Base-by-base conservation (phyloP, 1,140 invertebrate species). In the Dufourea novaeangliae region DNA sequence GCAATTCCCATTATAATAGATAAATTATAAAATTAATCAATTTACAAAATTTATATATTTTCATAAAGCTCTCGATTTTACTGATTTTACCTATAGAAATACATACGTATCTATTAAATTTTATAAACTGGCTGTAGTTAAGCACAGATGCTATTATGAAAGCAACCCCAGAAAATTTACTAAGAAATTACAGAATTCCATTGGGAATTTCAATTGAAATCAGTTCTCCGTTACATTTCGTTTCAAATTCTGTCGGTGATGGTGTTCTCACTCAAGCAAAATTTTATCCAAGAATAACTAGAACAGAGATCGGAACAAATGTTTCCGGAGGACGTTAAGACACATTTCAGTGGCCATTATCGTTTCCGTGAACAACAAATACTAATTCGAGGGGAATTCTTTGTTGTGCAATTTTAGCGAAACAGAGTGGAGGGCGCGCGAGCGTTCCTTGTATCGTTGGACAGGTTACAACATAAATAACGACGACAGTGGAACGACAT, bases 381-480 rank as follows among this genome's bases (percentile, higher is more conserved):
- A 34, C 27, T 34, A 46, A 71, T 62, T 62, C 25, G 17, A 20
- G 56, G 52, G 8, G 6, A 8, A 12, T 32, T 34, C n/a, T 61
- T 62, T 11, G 34, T 1, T 1, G 44, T 32, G 46, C 29, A 27
- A 71, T 62, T 73, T 41, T 14, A 54, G 11, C 71, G 25, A 14
- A 25, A 34, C 7, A n/a, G 39, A 37, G 7, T 52, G 3, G 41
- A 8, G n/a, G n/a, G 22, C 14, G 17, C 1, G 11, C 32, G 11
- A 10, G 17, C 0, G 5, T 34, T 29, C 27, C 25, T 8, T n/a
- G 52, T 39, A 25, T 29, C 32, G 52, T 54, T 29, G 6, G 34
- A n/a, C 44, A 29, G 17, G 62, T 54, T 54, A 17, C 71, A 32
- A 29, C 61, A 54, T 73, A 64, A 73, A 73, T 54, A 73, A 66